Evolutionary conservation across 2,113 vertebrate genomes (phyloP), one percentile per base, ranked within the genome.

Genomic region (Cynocephalus volans): DNA sequence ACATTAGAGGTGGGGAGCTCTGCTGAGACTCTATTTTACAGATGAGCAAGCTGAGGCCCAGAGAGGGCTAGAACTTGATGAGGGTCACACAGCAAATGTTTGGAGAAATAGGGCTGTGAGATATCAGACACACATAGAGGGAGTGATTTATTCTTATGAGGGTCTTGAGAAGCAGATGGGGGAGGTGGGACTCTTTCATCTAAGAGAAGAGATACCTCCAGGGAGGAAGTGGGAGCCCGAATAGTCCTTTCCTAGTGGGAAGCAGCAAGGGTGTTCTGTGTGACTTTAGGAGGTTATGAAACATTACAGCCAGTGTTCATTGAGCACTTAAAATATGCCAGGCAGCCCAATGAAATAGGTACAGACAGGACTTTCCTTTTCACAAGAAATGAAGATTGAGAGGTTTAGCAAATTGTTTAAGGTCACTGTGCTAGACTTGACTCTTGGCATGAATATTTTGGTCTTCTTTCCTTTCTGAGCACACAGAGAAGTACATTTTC

Each of bases 161-260:
- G 0, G 9, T 23, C 80, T 45, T 15, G 19, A 80, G 92, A 75
- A 94, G 72, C 82, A 21, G 23, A 64, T 48, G 33, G 19, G 26
- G 36, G 3, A 3, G 45, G n/a, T 92, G 65, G 23, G 24, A 41
- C 17, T 33, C 6, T 77, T 24, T 41, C 41, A 45, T 14, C 8
- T 1, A 56, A 65, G 52, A 45, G 28, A 56, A 67, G 17, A 83
- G n/a, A 48, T 28, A 6, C 8, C 21, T n/a, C 1, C 1, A 0
- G 6, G 33, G 33, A 13, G 41, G 15, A 15, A 9, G 13, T 19
- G 0, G 56, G n/a, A 23, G 9, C 3, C 8, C 12, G 9, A 6
- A 31, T 1, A 11, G 28, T 36, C 19, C 0, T 54, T 75, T 83
- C 24, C n/a, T 65, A 77, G 72, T 70, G n/a, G 58, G 75, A 76